Base-by-base conservation (phyloP, 2,113 vertebrate genomes). In the Dascyllus trimaculatus region DNA sequence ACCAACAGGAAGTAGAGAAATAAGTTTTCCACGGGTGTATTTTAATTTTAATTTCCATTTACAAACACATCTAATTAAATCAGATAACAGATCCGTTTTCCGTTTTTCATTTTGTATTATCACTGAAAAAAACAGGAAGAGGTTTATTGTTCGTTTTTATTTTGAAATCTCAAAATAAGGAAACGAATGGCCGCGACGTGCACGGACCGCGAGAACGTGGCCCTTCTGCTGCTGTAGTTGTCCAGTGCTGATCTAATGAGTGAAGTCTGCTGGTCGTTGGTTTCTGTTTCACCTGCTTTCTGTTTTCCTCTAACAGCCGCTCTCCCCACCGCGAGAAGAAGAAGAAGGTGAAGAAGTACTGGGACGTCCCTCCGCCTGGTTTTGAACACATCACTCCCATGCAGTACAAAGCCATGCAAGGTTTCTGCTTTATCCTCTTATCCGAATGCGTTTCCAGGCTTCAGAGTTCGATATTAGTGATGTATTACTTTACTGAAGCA, bases 341-440 rank as follows among this genome's bases (percentile, higher is more conserved):
- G 93, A 98, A 97, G 95, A 96, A 98, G 93, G 92, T 96, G 22
- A 96, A 96, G 82, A 98, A 97, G 88, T 98, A 98, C 81, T 98
- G 97, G 97, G 97, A 97, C 74, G 96, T 98, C 17, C 96, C 97
- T 0, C 96, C 97, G 0, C 96, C 95, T 0, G 97, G 97, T 29
- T 98, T 98, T 24, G 97, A 97, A 76, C 97, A 97, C 92, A 97
- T 98, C 90, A 97, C 96, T 13, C 96, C 96, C 59, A 96, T 98
- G 96, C 97, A 98, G 95, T 97, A 98, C 93, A 98, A 98, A 95
- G 97, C 97, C 91, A 98, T 98, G 97, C 97, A 98, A 94, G 97
- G 97, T 97, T 82, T 83, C 45, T 24, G 4, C 9, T 78, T 51
- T 56, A 9, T 25, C 46, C 2, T 53, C 13, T 2, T 6, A 52